Conservation (phyloP, 2,113 vertebrate species). For the Tor tambroides region DNA sequence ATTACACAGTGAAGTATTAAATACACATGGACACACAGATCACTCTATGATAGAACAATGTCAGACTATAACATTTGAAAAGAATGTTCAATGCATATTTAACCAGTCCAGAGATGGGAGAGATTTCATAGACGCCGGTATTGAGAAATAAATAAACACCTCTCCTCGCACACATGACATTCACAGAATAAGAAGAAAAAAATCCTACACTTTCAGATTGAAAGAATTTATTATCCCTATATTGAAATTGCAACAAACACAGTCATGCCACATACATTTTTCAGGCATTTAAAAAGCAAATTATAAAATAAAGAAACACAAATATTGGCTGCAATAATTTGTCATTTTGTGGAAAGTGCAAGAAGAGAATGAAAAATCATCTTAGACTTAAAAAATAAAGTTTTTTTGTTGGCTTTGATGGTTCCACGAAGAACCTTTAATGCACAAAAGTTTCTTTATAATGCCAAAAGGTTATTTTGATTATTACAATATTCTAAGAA, state of each 20-base stretch:
- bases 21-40: constrained; percentile 25
- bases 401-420: not conserved
- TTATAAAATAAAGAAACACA: not conserved
- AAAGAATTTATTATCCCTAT: not conserved
- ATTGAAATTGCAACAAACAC: not conserved
- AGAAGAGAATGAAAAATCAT: not conserved
- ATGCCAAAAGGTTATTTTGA: too few relatives aligned
- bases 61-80: constrained; percentile 19
- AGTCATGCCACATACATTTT: not conserved
- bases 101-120: constrained; percentile 53
- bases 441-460: too few relatives aligned
- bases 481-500: too few relatives aligned
- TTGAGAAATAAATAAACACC: not conserved
- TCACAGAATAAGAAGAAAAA: not conserved
- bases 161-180: not conserved
- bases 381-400: not conserved
- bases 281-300: not conserved
- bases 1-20: not conserved
- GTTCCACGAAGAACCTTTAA: not conserved
- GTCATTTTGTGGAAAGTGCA: not conserved
- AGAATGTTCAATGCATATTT: constrained; percentile 64
- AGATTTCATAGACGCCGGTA: constrained; percentile 42
- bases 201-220: not conserved
- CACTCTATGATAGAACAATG: constrained; percentile 45
- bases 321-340: not conserved